A percentile compares a stretch with the other conserved stretches of the same genome.
Evolutionary conservation across 2,888 invertebrate genomes (phyloP).

Genomic region (Parochlus steinenii): DNA sequence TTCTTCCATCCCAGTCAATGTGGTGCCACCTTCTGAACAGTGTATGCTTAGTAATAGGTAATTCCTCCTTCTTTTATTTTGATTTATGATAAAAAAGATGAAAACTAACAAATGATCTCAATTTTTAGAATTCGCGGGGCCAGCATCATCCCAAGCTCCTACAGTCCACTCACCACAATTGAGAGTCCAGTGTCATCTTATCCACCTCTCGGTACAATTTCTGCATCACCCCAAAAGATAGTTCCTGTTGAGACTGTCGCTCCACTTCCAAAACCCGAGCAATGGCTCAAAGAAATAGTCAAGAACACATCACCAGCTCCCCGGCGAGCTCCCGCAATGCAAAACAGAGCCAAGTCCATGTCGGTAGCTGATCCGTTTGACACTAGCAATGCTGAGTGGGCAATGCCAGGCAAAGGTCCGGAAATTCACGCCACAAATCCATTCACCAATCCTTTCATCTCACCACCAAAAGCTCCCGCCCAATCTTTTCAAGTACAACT

Average conservation of each 20-base stretch:
- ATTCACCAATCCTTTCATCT: slow-evolving; percentile 32
- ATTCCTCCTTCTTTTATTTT: no score
- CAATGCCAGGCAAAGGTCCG: slow-evolving; percentile 29
- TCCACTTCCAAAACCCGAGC: slow-evolving; percentile 60
- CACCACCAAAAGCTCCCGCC: slow-evolving; percentile 30
- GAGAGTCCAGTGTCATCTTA: slow-evolving; percentile 18
- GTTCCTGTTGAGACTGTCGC: slow-evolving; percentile 28
- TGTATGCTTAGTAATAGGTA: no score
- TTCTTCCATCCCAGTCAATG: slow-evolving; percentile 18
- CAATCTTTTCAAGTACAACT: slow-evolving; percentile 32
- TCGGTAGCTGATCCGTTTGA: slow-evolving; percentile 59
- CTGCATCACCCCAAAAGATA: slow-evolving; percentile 16
- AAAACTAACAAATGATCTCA: no score
- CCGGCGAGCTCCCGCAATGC: slow-evolving; percentile 37
- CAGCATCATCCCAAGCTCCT: slow-evolving; percentile 1
- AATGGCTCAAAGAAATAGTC: slow-evolving; percentile 63
- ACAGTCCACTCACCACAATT: slow-evolving; percentile 16
- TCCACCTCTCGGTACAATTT: no score
- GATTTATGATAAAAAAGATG: no score
- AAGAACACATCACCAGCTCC: slow-evolving; percentile 38
- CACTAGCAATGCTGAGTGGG: slow-evolving; percentile 50
- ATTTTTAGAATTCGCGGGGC: no score
- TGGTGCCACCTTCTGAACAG: slow-evolving; percentile 12
- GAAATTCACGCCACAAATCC: slow-evolving; percentile 28
- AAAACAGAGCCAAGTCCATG: slow-evolving; percentile 40